Conservation (phyloP, 2,113 vertebrate genomes). For the Periophthalmus modestus region DNA sequence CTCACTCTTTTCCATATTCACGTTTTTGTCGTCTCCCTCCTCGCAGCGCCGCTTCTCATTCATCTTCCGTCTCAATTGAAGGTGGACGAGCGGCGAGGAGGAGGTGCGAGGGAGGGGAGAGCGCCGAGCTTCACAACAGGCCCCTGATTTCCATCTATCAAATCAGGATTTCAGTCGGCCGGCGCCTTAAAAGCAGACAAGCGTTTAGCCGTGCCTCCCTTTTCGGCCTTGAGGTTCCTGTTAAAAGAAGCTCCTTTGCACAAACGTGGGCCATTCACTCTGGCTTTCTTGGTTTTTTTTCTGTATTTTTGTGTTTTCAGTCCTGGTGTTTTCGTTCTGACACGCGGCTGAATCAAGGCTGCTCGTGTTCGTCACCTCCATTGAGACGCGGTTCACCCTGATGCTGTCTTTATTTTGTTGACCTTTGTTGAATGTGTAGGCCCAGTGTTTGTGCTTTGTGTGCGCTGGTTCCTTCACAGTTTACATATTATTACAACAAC, state of each 20-base stretch:
- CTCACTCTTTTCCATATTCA: constrained; percentile 18
- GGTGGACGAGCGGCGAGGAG: constrained; percentile 23
- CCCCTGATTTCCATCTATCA: constrained; percentile 58
- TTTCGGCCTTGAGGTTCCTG: constrained; percentile 33
- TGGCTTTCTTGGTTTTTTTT: constrained; percentile 7
- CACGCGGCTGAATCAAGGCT: constrained; percentile 36
- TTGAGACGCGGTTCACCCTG: constrained; percentile 44
- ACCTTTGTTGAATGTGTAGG: constrained; percentile 39
- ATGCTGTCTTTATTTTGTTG: constrained; percentile 38
- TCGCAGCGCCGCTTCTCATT: constrained; percentile 44
- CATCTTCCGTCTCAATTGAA: constrained; percentile 48
- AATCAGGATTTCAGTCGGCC: constrained; percentile 50
- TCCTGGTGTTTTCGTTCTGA: constrained; percentile 20
- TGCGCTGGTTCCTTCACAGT: neutral
- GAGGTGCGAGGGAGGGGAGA: neutral
- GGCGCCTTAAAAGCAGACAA: constrained; percentile 60
- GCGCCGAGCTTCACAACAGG: constrained; percentile 54
- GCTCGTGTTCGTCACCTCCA: constrained; percentile 39
- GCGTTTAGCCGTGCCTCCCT: constrained; percentile 24
- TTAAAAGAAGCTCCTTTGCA: constrained; percentile 34
- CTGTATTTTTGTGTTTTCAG: neutral
- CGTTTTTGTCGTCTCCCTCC: constrained; percentile 45
- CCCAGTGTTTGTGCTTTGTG: neutral
- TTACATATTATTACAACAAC: too few relatives aligned
- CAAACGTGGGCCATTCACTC: constrained; percentile 24